Evolutionary conservation across 1,140 invertebrate genomes (phyloP).

Genomic region (Heliothis virescens): DNA sequence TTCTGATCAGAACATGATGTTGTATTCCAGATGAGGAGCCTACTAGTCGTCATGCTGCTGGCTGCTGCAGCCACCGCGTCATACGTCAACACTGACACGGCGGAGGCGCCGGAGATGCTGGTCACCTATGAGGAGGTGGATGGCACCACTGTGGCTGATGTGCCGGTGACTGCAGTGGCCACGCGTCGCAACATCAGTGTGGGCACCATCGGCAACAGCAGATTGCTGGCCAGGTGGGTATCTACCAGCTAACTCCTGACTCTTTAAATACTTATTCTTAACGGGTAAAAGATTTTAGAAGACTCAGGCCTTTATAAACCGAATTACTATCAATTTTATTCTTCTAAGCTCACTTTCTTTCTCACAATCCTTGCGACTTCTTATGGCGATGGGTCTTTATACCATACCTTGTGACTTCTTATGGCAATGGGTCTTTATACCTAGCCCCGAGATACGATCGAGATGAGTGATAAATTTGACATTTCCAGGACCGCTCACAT

Average conservation of each 20-base stretch:
- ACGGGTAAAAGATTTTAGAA: too few relatives aligned
- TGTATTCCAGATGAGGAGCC: background rate
- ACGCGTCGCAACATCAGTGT: background rate
- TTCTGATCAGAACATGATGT: background rate
- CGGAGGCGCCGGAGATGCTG: background rate
- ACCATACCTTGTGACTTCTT: background rate
- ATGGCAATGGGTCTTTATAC: too few relatives aligned
- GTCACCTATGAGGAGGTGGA: background rate
- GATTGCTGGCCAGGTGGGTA: background rate
- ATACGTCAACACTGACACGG: background rate
- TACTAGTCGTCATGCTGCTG: background rate
- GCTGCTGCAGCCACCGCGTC: background rate
- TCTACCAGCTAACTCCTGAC: background rate
- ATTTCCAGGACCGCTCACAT: background rate
- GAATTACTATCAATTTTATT: too few relatives aligned
- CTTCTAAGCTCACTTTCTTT: too few relatives aligned
- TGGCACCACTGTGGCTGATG: background rate
- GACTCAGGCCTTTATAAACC: too few relatives aligned
- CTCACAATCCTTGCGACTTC: background rate
- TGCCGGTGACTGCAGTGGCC: background rate
- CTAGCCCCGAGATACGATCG: too few relatives aligned
- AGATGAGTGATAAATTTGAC: background rate
- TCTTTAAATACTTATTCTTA: too few relatives aligned
- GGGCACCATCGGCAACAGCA: constrained; percentile 3
- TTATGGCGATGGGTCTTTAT: too few relatives aligned